phyloP scores from a whole-genome alignment of 2,797 vertebrate genomes.

The Mallotus villosus region DNA sequence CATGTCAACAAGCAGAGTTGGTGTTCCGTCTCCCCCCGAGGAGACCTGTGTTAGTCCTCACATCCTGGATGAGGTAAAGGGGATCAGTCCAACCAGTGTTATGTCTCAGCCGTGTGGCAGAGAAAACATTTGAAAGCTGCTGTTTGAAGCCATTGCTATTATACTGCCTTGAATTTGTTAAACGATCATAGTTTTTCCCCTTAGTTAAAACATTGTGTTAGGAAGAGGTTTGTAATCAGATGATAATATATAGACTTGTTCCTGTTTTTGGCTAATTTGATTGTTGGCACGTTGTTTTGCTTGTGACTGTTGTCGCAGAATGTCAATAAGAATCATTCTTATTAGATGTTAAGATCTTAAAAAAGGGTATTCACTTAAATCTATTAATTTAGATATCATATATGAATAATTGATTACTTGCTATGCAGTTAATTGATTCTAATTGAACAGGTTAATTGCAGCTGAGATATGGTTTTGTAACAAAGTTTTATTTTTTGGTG shows the following conservation, averaged over 20 bases:
- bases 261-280: background rate
- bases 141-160: slow-evolving; percentile 12
- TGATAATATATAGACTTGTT: slow-evolving; percentile 2
- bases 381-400: no score
- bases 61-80: background rate
- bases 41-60: slow-evolving; percentile 21
- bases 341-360: background rate
- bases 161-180: slow-evolving; percentile 32
- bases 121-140: background rate
- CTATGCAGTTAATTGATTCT: slow-evolving; percentile 25
- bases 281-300: background rate
- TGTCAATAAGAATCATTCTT: slow-evolving; percentile 1
- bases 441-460: background rate
- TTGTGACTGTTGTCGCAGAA: background rate
- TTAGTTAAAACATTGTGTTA: background rate
- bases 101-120: slow-evolving; percentile 20
- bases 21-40: background rate
- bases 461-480: slow-evolving; percentile 26
- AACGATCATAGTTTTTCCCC: background rate
- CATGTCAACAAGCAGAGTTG: background rate
- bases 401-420: background rate
- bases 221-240: background rate
- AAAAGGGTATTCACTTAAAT: background rate
- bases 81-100: slow-evolving; percentile 9
- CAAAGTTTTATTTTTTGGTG: slow-evolving; percentile 24